Evolutionary conservation across 1,140 invertebrate genomes (phyloP).

Genomic region (roundworm (Caenorhabditis elegans)): DNA sequence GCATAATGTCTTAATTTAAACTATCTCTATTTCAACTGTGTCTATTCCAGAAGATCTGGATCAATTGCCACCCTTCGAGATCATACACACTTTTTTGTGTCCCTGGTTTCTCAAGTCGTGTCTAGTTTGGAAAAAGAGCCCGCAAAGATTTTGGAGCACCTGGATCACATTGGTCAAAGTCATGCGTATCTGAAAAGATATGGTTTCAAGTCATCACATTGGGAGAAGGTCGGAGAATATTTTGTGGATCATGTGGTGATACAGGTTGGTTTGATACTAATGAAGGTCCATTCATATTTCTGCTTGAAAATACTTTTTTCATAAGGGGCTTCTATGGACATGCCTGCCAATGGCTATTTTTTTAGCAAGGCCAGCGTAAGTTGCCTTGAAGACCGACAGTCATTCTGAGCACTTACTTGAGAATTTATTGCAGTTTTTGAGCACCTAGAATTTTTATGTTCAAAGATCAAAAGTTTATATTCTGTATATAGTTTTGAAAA

Average conservation of each 20-base stretch:
- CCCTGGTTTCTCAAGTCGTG: constrained; percentile 56
- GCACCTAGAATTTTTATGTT: too few species aligned
- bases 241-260: constrained; percentile 57
- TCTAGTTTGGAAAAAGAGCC: constrained; percentile 54
- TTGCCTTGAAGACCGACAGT: too few species aligned
- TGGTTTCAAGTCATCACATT: constrained; percentile 57
- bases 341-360: too few species aligned
- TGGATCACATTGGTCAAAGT: constrained; percentile 60
- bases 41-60: neutral
- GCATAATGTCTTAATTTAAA: neutral
- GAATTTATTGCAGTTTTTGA: too few species aligned
- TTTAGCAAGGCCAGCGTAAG: too few species aligned
- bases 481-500: too few species aligned
- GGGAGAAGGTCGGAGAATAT: constrained; percentile 58
- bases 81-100: constrained; percentile 64
- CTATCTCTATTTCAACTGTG: neutral
- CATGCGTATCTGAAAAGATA: constrained; percentile 53
- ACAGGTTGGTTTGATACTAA: constrained; percentile 50
- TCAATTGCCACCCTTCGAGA: constrained; percentile 61
- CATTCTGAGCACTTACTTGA: too few species aligned
- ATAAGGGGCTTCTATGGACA: too few species aligned
- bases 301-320: too few species aligned
- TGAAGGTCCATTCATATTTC: too few species aligned
- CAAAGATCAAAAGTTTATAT: too few species aligned
- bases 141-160: constrained; percentile 58